phyloP scores from a whole-genome alignment of 2,797 vertebrate species.

The Eurystomus glaucurus region DNA sequence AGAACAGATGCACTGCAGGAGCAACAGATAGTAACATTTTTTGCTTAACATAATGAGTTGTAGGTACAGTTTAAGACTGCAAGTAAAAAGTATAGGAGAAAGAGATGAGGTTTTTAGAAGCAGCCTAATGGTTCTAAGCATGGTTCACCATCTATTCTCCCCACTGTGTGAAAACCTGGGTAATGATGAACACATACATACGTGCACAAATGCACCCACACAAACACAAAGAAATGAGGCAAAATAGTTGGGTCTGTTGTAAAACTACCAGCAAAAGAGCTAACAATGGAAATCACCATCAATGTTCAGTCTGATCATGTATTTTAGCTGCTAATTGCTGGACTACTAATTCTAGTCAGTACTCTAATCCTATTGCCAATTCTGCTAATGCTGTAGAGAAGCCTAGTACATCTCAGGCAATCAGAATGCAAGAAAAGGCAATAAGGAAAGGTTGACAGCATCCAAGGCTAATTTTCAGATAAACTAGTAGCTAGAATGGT shows the following conservation, averaged over 20 bases:
- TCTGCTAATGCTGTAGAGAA: not conserved
- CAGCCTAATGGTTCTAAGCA: not conserved
- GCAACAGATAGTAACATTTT: not conserved
- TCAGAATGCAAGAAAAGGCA: not conserved
- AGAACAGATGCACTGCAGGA: slow-evolving; percentile 48
- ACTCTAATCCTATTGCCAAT: not conserved
- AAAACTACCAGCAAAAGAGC: not conserved
- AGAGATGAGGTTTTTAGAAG: not conserved
- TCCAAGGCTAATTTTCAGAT: not conserved
- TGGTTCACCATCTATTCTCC: not conserved
- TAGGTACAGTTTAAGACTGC: not conserved
- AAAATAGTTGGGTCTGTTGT: not conserved
- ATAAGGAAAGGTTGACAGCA: not conserved
- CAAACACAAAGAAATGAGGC: not conserved
- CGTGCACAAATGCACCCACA: rapidly evolving
- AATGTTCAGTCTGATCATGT: not conserved
- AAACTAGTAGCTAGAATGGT: not conserved
- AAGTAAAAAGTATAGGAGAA: not conserved
- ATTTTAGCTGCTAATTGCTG: not conserved
- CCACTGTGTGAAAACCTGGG: not conserved
- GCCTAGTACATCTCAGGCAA: not conserved
- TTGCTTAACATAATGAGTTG: not conserved
- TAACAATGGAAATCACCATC: not conserved
- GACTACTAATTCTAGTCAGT: not conserved
- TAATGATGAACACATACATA: not conserved